Conservation (phyloP, 2,797 vertebrate genomes). For the Bradypodion pumilum region DNA sequence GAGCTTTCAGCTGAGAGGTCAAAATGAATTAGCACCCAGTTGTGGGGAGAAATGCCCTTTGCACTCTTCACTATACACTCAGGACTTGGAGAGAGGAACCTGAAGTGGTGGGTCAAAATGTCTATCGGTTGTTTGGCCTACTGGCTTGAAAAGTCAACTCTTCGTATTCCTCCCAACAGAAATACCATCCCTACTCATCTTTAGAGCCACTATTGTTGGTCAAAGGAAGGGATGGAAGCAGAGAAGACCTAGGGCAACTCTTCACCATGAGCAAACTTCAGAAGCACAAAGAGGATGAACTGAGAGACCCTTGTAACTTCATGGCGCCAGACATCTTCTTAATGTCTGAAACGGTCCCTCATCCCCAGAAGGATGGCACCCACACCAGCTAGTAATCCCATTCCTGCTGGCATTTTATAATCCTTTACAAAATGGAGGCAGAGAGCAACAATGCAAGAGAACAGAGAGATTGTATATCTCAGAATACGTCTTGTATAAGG, state of each 20-base stretch:
- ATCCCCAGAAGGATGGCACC: not conserved
- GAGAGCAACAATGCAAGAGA: constrained; percentile 70
- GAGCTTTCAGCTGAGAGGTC: constrained; percentile 28
- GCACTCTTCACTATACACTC: not conserved
- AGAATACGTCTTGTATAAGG: constrained; percentile 76
- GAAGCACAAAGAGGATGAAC: not conserved
- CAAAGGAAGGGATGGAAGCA: not conserved
- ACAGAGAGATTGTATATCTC: constrained; percentile 70
- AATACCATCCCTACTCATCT: not conserved
- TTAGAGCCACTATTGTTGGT: not conserved
- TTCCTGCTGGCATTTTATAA: constrained; percentile 70
- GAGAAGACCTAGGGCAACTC: not conserved
- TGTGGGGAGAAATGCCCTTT: constrained; percentile 34
- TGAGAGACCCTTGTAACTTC: not conserved
- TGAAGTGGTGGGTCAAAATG: not conserved
- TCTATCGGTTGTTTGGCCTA: not conserved
- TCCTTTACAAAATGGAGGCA: constrained; percentile 66
- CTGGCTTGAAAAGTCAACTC: not conserved
- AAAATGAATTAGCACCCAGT: constrained; percentile 65
- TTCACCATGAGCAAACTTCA: not conserved
- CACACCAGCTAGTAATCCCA: constrained; percentile 30
- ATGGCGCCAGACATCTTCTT: not conserved
- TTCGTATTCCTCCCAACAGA: not conserved
- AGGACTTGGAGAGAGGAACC: not conserved
- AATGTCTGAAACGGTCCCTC: not conserved